Base-by-base conservation (phyloP, 2,113 vertebrate genomes). In the Clarias magur region DNA sequence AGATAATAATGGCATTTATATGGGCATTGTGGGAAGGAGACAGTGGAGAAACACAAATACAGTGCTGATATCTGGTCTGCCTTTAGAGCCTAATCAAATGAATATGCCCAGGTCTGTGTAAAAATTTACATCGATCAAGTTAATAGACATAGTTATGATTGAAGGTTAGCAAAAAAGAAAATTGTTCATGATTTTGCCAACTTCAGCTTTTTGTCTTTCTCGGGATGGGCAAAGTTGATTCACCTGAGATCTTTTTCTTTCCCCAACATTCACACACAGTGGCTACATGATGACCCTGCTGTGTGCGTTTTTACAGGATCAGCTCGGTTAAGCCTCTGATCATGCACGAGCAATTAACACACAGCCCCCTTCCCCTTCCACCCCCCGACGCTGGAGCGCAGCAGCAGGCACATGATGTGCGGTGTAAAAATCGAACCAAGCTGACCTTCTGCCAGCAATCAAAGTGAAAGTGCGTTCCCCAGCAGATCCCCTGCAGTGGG, bases 391-490 rank as follows among this genome's bases (percentile, higher is more conserved):
- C 90, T 89, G 89, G 90, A 92, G 92, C 91, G 89, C 91, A 89
- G 89, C 82, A 91, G 87, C 86, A 91, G 87, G 90, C 88, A 91
- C 91, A 93, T 91, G 89, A 80, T 68, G 88, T 86, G 83, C 63
- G 56, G 78, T 27, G 15, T 59, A 80, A 34, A 92, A 92, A 94
- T 93, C 84, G 91, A 94, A 94, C 89, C 88, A 85, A 85, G 86
- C 91, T 91, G 91, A 94, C 94, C 93, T 93, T 94, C 93, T 93
- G 89, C 87, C 87, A 84, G 88, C 92, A 92, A 95, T 95, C 93
- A 94, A 95, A 94, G 93, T 85, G n/a, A 87, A 85, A 81, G 88
- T 78, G 80, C 16, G 65, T 90, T 88, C 82, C 88, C 12, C 62
- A 54, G 65, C 34, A 67, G 84, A 86, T 73, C 75, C 85, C 88